Base-by-base conservation (phyloP, 2,113 vertebrate genomes). In the Anarhynchus alexandrinus region DNA sequence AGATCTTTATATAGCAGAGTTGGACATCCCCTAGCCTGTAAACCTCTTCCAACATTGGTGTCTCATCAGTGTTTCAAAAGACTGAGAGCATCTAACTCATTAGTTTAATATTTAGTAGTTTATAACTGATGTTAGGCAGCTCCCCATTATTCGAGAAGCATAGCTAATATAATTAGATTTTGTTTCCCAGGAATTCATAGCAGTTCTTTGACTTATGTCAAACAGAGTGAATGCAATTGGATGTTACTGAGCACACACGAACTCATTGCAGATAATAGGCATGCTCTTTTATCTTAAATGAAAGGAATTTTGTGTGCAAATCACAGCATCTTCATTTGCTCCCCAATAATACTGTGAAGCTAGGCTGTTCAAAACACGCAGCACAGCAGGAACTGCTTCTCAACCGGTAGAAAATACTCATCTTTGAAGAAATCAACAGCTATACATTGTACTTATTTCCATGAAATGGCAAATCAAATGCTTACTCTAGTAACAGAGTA, bases 381-480 rank as follows among this genome's bases (percentile, higher is more conserved):
- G 32, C 40, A 71, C 20, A 32, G 22, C 15, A 52, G 40, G 51
- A 87, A 23, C 10, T 32, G 6, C 32, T 74, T 51, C 59, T 73
- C 22, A 42, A 32, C 16, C 32, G 27, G 49, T 0, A 25, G 16
- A 47, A 90, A 43, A 85, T 32, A 64, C 5, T 55, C 1, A 16
- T 55, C 34, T 73, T 34, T 29, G 34, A 47, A 61, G 38, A 90
- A 76, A 54, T 59, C 38, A 55, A 26, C 12, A 30, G n/a, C 5
- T 71, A 22, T 30, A 10, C 8, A n/a, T 2, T 19, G 6, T 32
- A 69, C 1, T 1, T n/a, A 40, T 32, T 55, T 51, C 29, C 74
- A 58, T 55, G 4, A 54, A 88, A 70, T 30, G 17, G 22, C 12
- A 89, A 72, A 61, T 1, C 0, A 10, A 87, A n/a, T 0, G 0